Evolutionary conservation across 2,888 invertebrate genomes (phyloP).

Genomic region (Loripinus fragilis): DNA sequence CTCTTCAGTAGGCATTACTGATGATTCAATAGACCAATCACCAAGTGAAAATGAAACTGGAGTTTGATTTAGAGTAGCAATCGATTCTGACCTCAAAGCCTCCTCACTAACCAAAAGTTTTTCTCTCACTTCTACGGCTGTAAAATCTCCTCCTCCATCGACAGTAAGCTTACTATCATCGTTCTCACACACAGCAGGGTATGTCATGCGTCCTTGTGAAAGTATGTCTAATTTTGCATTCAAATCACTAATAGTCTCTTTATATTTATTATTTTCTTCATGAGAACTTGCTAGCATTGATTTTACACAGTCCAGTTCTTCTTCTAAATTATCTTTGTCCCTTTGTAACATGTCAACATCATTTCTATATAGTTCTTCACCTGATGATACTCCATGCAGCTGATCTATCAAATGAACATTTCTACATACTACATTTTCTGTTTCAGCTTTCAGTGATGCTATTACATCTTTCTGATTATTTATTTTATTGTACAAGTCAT

Average conservation of each 20-base stretch:
- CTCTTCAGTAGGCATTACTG: not conserved
- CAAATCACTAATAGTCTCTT: conserved; percentile 1
- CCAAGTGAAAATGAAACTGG: not conserved
- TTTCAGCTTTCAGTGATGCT: conserved; percentile 54
- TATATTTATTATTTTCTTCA: conserved; percentile 24
- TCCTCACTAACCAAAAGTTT: not conserved
- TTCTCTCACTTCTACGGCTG: not conserved
- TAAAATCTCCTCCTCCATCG: not conserved
- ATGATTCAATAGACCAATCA: not conserved
- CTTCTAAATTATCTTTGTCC: conserved; percentile 29
- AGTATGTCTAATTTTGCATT: conserved; percentile 23
- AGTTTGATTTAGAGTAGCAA: not conserved
- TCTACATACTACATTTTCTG: conserved; percentile 53
- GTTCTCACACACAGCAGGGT: conserved; percentile 15
- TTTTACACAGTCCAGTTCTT: conserved; percentile 5
- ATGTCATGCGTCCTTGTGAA: conserved; percentile 12
- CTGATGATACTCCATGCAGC: conserved; percentile 29
- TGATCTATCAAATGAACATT: conserved; percentile 58
- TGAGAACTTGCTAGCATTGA: not conserved
- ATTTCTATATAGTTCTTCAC: conserved; percentile 24
- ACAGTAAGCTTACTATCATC: conserved; percentile 22
- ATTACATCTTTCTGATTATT: conserved; percentile 67
- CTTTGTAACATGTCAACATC: conserved; percentile 32
- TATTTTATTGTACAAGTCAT: conserved; percentile 67
- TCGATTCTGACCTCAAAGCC: not conserved